Evolutionary conservation across 2,797 vertebrate genomes (phyloP).

Genomic region (Mionectes olivaceus): DNA sequence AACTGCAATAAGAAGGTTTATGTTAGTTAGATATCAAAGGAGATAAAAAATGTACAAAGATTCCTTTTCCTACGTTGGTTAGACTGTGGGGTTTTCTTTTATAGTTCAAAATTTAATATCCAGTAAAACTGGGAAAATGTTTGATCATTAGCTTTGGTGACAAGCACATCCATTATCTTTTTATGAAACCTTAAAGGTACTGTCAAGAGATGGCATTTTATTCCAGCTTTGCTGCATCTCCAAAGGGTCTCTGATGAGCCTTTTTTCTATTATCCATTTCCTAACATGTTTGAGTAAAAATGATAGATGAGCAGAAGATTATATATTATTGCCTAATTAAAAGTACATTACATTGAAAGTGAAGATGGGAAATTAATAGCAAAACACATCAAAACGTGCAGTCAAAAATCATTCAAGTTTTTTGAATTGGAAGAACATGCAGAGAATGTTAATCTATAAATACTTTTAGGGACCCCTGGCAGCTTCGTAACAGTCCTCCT

Average conservation of each 20-base stretch:
- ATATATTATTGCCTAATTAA: constrained; percentile 73
- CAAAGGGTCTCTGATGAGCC: constrained; percentile 12
- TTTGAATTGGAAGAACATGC: neutral
- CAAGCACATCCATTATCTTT: constrained; percentile 71
- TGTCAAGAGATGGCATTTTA: constrained; percentile 60
- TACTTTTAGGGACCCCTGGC: neutral
- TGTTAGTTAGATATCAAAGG: constrained; percentile 14
- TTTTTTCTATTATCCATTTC: neutral
- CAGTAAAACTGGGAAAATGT: constrained; percentile 64
- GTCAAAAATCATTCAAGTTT: constrained; percentile 21
- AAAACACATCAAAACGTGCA: constrained; percentile 60
- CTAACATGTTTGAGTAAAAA: constrained; percentile 40
- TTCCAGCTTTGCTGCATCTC: constrained; percentile 34
- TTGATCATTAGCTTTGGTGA: constrained; percentile 59
- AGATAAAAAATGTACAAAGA: neutral
- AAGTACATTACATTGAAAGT: constrained; percentile 55
- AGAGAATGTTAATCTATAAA: neutral
- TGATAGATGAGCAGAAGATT: constrained; percentile 61
- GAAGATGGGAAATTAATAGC: constrained; percentile 68
- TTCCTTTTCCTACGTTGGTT: neutral
- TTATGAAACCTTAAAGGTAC: constrained; percentile 68
- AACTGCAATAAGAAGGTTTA: constrained; percentile 19
- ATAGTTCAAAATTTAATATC: constrained; percentile 41
- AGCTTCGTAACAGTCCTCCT: neutral
- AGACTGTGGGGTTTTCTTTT: constrained; percentile 15